Percentiles rank a stretch among this genome's conserved stretches.
Conservation (phyloP, 1,140 invertebrate genomes). For the Pachypeltis micranthus region DNA sequence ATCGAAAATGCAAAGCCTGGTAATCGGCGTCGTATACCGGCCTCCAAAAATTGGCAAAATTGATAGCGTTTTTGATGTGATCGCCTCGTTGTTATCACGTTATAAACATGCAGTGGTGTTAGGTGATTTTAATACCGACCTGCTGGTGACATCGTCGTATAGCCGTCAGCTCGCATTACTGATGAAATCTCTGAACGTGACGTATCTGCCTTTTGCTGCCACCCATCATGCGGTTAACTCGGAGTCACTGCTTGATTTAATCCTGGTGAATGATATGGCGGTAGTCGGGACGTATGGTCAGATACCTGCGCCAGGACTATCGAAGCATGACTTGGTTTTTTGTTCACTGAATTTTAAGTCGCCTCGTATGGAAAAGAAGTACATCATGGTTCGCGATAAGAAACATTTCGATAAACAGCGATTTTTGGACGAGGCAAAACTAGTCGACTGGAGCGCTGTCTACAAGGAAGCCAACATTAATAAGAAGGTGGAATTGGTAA, state of each 20-base stretch:
- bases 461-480: too few relatives aligned
- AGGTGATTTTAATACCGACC: neutral
- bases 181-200: neutral
- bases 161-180: neutral
- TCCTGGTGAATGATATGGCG: neutral
- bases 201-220: neutral
- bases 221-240: constrained; percentile 9
- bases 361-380: too few relatives aligned
- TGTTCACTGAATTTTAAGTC: too few relatives aligned
- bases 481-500: too few relatives aligned
- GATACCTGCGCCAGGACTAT: too few relatives aligned
- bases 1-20: too few relatives aligned
- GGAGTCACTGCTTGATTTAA: constrained; percentile 10
- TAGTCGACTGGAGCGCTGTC: too few relatives aligned
- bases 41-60: neutral
- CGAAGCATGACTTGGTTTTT: too few relatives aligned
- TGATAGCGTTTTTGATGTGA: neutral
- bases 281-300: too few relatives aligned
- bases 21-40: neutral
- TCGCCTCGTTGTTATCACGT: neutral
- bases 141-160: neutral
- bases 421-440: too few relatives aligned
- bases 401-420: too few relatives aligned
- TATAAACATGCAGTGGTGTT: neutral
- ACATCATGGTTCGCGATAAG: too few relatives aligned